phyloP scores from a whole-genome alignment of 2,113 vertebrate genomes.

The Poeciliopsis turrubarensis region DNA sequence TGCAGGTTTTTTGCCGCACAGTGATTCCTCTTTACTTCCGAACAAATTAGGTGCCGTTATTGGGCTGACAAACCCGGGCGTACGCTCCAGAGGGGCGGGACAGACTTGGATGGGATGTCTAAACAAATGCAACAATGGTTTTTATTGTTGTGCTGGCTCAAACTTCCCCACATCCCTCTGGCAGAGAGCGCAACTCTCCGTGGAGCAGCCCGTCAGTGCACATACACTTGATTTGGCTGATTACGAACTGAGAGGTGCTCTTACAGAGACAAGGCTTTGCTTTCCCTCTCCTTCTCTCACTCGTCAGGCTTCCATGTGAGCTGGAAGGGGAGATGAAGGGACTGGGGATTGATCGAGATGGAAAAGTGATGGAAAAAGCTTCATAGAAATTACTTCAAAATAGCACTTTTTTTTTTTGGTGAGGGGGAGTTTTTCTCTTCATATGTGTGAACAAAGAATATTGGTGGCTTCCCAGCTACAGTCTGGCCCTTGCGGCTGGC shows the following conservation, averaged over 20 bases:
- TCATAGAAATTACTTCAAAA: constrained; percentile 45
- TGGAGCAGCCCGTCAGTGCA: constrained; percentile 60
- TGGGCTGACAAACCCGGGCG: constrained; percentile 42
- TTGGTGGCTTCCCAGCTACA: constrained; percentile 55
- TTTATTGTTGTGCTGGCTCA: constrained; percentile 70
- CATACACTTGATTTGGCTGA: constrained; percentile 63
- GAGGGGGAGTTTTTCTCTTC: constrained; percentile 21
- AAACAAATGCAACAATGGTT: constrained; percentile 73
- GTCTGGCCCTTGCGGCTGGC: constrained; percentile 55
- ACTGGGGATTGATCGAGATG: constrained; percentile 43
- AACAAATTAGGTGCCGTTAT: constrained; percentile 65
- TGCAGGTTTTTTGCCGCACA: constrained; percentile 28
- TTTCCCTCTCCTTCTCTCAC: constrained; percentile 35
- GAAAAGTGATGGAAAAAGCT: constrained; percentile 54
- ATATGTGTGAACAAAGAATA: constrained; percentile 71
- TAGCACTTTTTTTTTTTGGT: constrained; percentile 60
- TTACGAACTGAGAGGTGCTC: constrained; percentile 48
- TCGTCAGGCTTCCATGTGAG: constrained; percentile 35
- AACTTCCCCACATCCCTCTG: constrained; percentile 52
- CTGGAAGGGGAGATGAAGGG: constrained; percentile 40
- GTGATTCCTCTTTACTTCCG: constrained; percentile 53
- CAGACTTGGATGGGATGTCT: constrained; percentile 51
- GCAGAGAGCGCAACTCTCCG: constrained; percentile 42
- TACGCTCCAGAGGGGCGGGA: constrained; percentile 40
- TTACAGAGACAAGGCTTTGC: constrained; percentile 46